Evolutionary conservation across 2,888 invertebrate species (phyloP).

Genomic region (Agonopterix heracliana): DNA sequence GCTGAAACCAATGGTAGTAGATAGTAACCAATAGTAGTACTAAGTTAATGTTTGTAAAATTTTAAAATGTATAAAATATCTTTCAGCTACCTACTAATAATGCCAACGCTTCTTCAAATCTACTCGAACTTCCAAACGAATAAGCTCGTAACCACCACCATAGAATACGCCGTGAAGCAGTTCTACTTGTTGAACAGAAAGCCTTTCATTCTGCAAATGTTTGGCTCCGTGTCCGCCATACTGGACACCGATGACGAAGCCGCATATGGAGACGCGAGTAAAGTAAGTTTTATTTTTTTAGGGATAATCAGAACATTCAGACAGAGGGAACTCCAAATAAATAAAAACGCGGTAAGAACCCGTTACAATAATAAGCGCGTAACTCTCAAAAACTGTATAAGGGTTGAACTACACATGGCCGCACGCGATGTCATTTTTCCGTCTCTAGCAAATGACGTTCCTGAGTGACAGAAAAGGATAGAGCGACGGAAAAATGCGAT

Average conservation of each 20-base stretch:
- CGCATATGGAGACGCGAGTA: conserved; percentile 93
- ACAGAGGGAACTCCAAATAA: neutral
- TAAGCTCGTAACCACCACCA: conserved; percentile 93
- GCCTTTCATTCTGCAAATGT: conserved; percentile 99
- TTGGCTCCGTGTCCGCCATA: conserved; percentile 97
- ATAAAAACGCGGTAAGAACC: too few relatives aligned
- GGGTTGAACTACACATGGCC: too few relatives aligned
- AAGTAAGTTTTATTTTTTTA: conserved; percentile 72
- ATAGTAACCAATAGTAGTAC: neutral
- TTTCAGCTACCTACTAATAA: conserved; percentile 92
- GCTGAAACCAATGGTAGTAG: too few relatives aligned
- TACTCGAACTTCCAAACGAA: conserved; percentile 99
- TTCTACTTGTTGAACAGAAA: conserved; percentile 98
- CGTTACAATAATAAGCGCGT: too few relatives aligned
- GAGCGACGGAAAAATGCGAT: too few relatives aligned
- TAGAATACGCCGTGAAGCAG: conserved; percentile 98
- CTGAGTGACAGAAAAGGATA: too few relatives aligned
- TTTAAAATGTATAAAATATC: neutral
- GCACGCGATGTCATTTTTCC: too few relatives aligned
- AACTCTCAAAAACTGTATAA: too few relatives aligned
- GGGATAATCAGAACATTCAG: neutral
- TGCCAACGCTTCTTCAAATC: conserved; percentile 97
- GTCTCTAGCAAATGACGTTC: too few relatives aligned
- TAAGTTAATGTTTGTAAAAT: neutral
- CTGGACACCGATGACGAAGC: conserved; percentile 93